phyloP scores from a whole-genome alignment of 2,888 invertebrate species.

The Epinotia bilunana region DNA sequence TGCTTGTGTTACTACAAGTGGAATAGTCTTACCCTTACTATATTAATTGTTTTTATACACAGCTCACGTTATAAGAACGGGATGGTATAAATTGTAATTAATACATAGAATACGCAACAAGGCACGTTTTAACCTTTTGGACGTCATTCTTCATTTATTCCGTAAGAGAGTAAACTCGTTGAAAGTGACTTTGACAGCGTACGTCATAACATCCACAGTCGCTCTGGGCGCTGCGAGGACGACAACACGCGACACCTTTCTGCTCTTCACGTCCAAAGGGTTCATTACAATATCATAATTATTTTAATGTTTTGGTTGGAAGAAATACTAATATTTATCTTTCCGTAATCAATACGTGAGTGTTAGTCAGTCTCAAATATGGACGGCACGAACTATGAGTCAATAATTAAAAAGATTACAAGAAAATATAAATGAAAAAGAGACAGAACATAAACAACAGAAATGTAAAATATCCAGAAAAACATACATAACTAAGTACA shows the following conservation, averaged over 20 bases:
- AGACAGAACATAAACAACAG: not conserved
- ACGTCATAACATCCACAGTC: no score
- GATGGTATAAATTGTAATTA: no score
- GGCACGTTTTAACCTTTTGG: no score
- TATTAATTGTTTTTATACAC: no score
- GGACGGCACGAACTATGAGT: slow-evolving; percentile 35
- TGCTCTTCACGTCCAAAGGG: no score
- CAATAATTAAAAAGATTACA: not conserved
- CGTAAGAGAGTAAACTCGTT: no score
- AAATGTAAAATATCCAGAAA: not conserved
- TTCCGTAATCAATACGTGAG: not conserved
- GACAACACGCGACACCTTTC: no score
- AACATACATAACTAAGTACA: not conserved
- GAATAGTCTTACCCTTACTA: slow-evolving; percentile 16
- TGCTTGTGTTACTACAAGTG: not conserved
- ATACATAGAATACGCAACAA: no score
- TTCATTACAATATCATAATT: not conserved
- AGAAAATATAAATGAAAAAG: slow-evolving; percentile 9
- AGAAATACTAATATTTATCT: not conserved
- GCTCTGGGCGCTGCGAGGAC: no score
- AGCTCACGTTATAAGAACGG: no score
- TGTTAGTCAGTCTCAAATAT: slow-evolving; percentile 40
- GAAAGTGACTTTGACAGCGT: no score
- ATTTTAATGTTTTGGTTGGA: not conserved
- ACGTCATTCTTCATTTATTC: no score